Conservation (phyloP, 1,140 invertebrate species). For the Drosophila saltans region DNA sequence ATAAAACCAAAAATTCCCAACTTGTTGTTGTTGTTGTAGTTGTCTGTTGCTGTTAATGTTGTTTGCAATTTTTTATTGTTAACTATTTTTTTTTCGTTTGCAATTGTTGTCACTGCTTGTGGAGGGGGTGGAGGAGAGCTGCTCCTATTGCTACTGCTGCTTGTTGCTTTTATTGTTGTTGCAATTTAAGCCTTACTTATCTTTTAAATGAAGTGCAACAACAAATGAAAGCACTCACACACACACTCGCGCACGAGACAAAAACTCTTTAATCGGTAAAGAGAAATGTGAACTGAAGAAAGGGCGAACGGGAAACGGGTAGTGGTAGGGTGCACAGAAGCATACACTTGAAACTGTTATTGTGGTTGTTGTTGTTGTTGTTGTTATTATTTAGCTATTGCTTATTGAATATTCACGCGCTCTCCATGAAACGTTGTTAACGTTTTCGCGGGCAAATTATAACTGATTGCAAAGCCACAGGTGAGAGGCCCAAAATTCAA, state of each 20-base stretch:
- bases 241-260: constrained; percentile 21
- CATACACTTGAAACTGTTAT: constrained; percentile 8
- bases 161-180: constrained; percentile 23
- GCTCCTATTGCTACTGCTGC: background rate
- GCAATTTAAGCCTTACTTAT: constrained; percentile 48
- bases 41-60: constrained; percentile 25
- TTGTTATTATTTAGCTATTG: background rate
- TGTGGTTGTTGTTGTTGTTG: constrained; percentile 24
- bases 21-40: constrained; percentile 28
- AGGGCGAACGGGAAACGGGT: constrained; percentile 1
- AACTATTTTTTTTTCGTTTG: constrained; percentile 34
- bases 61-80: constrained; percentile 34
- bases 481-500: constrained; percentile 40
- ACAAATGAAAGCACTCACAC: constrained; percentile 14
- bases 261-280: constrained; percentile 26
- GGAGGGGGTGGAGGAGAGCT: background rate
- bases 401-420: constrained; percentile 31
- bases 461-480: constrained; percentile 57
- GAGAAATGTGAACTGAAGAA: constrained; percentile 6
- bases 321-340: constrained; percentile 8
- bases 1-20: constrained; percentile 34
- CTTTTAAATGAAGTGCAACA: constrained; percentile 51
- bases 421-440: constrained; percentile 59
- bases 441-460: constrained; percentile 74
- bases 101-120: constrained; percentile 30